A percentile compares a stretch with the other conserved stretches of the same genome.
These are phyloP conservation scores for Mus caroli DNA, from an alignment of 2,797 vertebrate genomes.

Conservation along the genomic window DNA sequence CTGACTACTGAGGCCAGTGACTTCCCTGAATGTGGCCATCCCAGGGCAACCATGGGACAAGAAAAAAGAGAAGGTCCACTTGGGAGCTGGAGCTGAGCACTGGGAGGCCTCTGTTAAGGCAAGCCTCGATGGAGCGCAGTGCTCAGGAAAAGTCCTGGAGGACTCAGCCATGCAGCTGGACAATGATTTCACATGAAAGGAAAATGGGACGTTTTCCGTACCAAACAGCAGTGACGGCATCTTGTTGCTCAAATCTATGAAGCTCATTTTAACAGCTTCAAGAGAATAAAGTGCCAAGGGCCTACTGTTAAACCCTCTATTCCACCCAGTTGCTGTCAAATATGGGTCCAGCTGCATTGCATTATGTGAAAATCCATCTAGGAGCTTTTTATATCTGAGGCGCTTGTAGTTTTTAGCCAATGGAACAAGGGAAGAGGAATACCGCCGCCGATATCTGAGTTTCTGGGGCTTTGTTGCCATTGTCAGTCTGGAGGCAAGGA, in stretches of 20 bases:
- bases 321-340: slow-evolving; percentile 82
- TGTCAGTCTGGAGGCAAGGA: slow-evolving; percentile 84
- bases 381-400: slow-evolving; percentile 83
- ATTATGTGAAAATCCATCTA: slow-evolving; percentile 87
- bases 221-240: slow-evolving; percentile 76
- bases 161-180: slow-evolving; percentile 72
- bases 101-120: slow-evolving; percentile 59
- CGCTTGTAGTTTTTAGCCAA: slow-evolving; percentile 79
- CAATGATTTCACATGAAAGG: slow-evolving; percentile 84
- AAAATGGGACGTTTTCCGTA: slow-evolving; percentile 82
- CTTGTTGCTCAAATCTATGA: slow-evolving; percentile 78
- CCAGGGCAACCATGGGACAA: slow-evolving; percentile 83
- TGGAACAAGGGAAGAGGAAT: slow-evolving; percentile 85
- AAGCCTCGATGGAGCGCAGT: slow-evolving; percentile 70
- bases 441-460: slow-evolving; percentile 48
- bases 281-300: slow-evolving; percentile 85
- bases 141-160: slow-evolving; percentile 77
- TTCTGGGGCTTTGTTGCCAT: slow-evolving; percentile 71
- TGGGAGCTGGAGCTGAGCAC: slow-evolving; percentile 68
- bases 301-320: slow-evolving; percentile 84
- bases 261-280: slow-evolving; percentile 82
- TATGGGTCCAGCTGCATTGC: slow-evolving; percentile 83
- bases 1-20: slow-evolving; percentile 64
- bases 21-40: slow-evolving; percentile 82
- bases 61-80: slow-evolving; percentile 88